Evolutionary conservation across 1,140 invertebrate genomes (phyloP), one percentile per base, ranked within the genome.

Genomic region (Colletes latitarsis): DNA sequence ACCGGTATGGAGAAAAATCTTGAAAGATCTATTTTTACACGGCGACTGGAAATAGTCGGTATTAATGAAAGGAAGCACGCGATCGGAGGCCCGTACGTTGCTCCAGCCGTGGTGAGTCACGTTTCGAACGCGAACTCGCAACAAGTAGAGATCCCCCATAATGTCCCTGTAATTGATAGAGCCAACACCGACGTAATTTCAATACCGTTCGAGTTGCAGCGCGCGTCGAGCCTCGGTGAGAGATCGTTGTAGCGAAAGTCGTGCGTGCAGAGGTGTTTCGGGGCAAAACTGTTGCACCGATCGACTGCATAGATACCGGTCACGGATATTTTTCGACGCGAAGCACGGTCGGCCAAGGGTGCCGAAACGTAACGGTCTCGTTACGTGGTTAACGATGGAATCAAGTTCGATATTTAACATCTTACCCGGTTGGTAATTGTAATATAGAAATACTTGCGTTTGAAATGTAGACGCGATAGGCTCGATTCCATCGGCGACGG

Each of bases 21-120:
- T 79, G 49, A 49, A 64, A 73, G 52, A 60, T 79, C 70, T 79
- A 79, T 79, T 79, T 79, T 79, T 72, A 79, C 60, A 6, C 69
- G 77, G 49, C 60, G 69, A 73, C 69, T 79, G 77, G 77, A 79
- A 79, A 79, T 79, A 79, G 77, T 78, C 76, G 77, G 68, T 39
- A 72, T 79, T 79, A 79, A 79, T 79, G 77, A 79, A 79, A 79
- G 60, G 68, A 79, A 52, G 77, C 77, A 79, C 77, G 77, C 77
- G 77, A 79, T 79, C 77, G 69, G 46, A 10, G 69, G 52, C 30
- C 53, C 49, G 77, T 78, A 79, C 77, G 77, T 79, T 79, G 77
- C 76, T 79, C 77, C 77, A 64, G 77, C 49, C 77, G 64, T 73
- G 77, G 64, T 73, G 77, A 79, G 60, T 79, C 77, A 79, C 70